Evolutionary conservation across 53 echinoderm and acorn worm species (phyloP), one percentile per base, ranked within the genome.

Genomic region (Antedon mediterranea): DNA sequence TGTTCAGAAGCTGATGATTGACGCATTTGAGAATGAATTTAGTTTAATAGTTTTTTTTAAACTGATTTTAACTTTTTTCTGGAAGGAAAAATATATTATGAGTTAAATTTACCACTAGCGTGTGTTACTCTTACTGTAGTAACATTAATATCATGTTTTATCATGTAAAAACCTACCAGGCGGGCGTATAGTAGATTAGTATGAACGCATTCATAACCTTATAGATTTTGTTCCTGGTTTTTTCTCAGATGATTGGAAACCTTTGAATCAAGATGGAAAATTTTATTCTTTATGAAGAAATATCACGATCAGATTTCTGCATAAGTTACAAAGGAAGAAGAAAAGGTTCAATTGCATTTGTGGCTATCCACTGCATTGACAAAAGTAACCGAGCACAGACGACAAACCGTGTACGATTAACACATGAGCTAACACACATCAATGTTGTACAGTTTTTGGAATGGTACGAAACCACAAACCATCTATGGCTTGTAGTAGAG

Each of bases 381-480:
- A 98, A 98, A 43, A 86, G 81, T 42, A 84, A 83, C 15, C 80
- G 98, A 32, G 85, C 92, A 32, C 88, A 92, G 74, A 84, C 88
- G 11, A 98, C 98, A 32, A 93, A 93, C 75, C 77, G 90, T 18
- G 98, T 98, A 29, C 74, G 98, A 13, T 75, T 98, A 75, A 98
- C 98, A 43, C 92, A 98, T 73, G 98, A 98, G 43, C 82, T 98
- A 28, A 80, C 79, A 33, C 89, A 98, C 32, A 43, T 85, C 30
- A 91, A 98, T 72, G 81, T 98, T 0, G 98, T 90, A 23, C 84
- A 98, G 43, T 98, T 98, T 43, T 86, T 84, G 15, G 98, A 97
- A 57, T 98, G 98, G 98, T 98, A 98, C 75, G 97, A 98, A 71
- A 98, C 98, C 2, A 92, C 98, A 29, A 98, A 98, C 29, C 98